Conservation (phyloP, 2,113 vertebrate species). For the Lepus timidus region DNA sequence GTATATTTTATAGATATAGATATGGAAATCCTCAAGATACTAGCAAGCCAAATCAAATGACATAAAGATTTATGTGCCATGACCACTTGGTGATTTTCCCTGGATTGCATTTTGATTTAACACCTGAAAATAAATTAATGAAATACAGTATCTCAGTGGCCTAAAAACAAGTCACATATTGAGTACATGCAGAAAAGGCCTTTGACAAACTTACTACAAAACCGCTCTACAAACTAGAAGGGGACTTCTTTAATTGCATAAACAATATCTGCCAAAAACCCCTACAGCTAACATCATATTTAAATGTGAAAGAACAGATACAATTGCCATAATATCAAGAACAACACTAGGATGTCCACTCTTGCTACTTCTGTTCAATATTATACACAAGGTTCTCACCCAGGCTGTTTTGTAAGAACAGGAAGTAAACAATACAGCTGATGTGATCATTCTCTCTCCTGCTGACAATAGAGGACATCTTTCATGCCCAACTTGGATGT, state of each 20-base stretch:
- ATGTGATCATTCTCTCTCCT: too few relatives aligned
- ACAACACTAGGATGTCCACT: background rate
- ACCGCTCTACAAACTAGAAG: background rate
- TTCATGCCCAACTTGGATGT: too few relatives aligned
- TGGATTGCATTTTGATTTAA: background rate
- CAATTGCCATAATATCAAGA: background rate
- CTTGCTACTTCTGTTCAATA: background rate
- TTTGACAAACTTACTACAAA: background rate
- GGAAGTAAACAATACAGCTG: too few relatives aligned
- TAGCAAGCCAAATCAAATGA: background rate
- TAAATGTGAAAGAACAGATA: background rate
- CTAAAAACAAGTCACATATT: background rate
- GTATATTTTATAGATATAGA: background rate
- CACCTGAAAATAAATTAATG: background rate
- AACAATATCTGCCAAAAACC: background rate
- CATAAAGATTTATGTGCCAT: background rate
- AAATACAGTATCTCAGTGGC: background rate
- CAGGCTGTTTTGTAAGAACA: too few relatives aligned
- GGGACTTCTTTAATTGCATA: background rate
- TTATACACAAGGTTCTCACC: too few relatives aligned
- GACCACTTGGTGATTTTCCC: background rate
- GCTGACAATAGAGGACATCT: too few relatives aligned
- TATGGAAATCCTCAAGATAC: background rate
- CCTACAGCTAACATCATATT: background rate
- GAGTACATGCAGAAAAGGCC: background rate